phyloP scores from a whole-genome alignment of 2,888 invertebrate species.

The Caenorhabditis drosophilae region DNA sequence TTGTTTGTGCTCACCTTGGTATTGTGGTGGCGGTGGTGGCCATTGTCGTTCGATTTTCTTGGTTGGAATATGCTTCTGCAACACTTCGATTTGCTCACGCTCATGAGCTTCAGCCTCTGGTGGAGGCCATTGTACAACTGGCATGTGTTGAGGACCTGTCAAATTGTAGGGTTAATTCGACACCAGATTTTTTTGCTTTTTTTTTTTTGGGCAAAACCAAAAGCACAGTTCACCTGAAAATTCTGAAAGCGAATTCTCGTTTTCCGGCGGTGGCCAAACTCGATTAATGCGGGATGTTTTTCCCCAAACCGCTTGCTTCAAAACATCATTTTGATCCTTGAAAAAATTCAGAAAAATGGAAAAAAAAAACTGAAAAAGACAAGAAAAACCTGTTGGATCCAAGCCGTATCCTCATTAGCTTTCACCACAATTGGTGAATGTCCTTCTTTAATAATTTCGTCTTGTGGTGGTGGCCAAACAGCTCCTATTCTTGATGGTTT shows the following conservation, averaged over 20 bases:
- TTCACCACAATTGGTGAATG: conserved; percentile 40
- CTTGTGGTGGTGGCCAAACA: conserved; percentile 65
- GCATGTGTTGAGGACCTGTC: conserved; percentile 51
- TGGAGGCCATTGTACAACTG: conserved; percentile 65
- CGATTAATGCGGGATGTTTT: conserved; percentile 48
- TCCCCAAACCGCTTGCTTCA: conserved; percentile 37
- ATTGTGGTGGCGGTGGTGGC: conserved; percentile 60
- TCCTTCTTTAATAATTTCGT: conserved; percentile 52
- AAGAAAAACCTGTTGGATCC: conserved; percentile 60
- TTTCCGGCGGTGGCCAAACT: conserved; percentile 62
- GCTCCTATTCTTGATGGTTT: conserved; percentile 57
- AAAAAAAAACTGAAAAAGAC: too few species aligned
- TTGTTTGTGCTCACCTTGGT: too few species aligned
- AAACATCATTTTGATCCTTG: conserved; percentile 35
- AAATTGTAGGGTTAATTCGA: not conserved
- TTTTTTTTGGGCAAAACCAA: too few species aligned
- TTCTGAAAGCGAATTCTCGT: conserved; percentile 9
- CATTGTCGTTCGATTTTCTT: conserved; percentile 55
- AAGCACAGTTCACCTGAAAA: conserved; percentile 17
- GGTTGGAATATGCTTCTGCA: conserved; percentile 58
- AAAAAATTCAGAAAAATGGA: too few species aligned
- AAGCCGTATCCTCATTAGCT: conserved; percentile 56
- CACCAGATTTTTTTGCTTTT: too few species aligned
- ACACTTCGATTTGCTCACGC: conserved; percentile 57
- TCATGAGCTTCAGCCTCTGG: conserved; percentile 60